These are phyloP conservation scores for Saimiri boliviensis DNA, from an alignment of 2,113 vertebrate species.

Conservation along the genomic window DNA sequence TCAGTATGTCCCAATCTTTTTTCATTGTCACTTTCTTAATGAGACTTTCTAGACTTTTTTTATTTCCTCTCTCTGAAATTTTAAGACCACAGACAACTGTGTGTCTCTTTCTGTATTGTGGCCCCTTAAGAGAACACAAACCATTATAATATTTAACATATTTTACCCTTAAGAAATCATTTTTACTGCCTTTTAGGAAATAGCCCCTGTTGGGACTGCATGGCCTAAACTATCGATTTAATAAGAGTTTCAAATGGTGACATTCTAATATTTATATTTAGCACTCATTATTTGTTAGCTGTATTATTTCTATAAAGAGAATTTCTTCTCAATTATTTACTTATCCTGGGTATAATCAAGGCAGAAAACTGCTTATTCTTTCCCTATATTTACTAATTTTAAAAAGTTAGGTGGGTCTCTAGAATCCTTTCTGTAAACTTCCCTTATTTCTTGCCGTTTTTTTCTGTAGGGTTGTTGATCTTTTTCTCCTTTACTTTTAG, in stretches of 20 bases:
- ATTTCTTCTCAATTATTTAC: not conserved
- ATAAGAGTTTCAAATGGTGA: not conserved
- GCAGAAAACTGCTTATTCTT: not conserved
- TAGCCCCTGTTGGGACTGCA: not conserved
- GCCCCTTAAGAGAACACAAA: not conserved
- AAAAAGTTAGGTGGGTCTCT: not conserved
- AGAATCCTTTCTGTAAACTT: not conserved
- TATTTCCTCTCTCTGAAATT: not conserved
- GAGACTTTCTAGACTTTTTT: not conserved
- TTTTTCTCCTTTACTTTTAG: not conserved
- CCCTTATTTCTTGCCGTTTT: not conserved
- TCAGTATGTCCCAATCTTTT: not conserved
- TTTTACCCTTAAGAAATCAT: not conserved
- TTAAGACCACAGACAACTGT: not conserved
- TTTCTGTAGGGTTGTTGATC: not conserved
- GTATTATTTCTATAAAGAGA: not conserved
- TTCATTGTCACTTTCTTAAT: not conserved
- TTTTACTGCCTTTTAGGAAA: not conserved
- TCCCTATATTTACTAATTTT: not conserved
- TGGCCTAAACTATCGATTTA: not conserved
- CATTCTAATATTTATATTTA: not conserved
- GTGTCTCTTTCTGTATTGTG: not conserved
- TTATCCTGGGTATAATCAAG: conserved; percentile 8
- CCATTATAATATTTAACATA: not conserved
- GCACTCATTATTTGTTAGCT: not conserved